Conservation (phyloP, 2,888 invertebrate species). For the Biston stratarius region DNA sequence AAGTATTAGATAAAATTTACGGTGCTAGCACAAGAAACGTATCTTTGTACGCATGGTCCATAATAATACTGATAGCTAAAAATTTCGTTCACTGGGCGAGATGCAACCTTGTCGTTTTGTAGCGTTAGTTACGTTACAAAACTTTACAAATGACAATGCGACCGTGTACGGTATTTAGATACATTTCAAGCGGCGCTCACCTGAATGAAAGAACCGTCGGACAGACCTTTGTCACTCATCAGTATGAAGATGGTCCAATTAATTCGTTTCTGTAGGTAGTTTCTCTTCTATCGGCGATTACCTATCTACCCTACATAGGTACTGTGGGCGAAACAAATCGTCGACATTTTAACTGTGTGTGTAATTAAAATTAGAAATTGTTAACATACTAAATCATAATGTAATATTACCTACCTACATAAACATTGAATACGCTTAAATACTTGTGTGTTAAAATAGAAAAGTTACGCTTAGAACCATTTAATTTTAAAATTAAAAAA, state of each 20-base stretch:
- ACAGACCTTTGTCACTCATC: conserved; percentile 52
- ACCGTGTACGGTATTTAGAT: neutral
- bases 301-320: conserved; percentile 3
- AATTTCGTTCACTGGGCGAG: neutral
- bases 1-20: conserved; percentile 41
- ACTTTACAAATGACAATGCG: neutral
- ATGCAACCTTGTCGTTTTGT: neutral
- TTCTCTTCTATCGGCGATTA: conserved; percentile 71
- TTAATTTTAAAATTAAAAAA: conserved; percentile 74
- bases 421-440: conserved; percentile 78
- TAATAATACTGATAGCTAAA: conserved; percentile 1
- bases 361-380: conserved; percentile 58
- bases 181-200: conserved; percentile 14
- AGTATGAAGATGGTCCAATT: conserved; percentile 62
- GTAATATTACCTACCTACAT: conserved; percentile 59
- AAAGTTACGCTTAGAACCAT: conserved; percentile 82
- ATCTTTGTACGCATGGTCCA: neutral
- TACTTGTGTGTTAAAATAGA: conserved; percentile 83
- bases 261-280: conserved; percentile 79
- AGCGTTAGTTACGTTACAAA: neutral
- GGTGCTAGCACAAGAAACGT: conserved; percentile 16
- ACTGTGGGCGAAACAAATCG: conserved; percentile 44
- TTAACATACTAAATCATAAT: conserved; percentile 55
- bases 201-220: conserved; percentile 23
- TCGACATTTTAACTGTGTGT: conserved; percentile 48